Conservation (phyloP, 2,888 invertebrate genomes). For the Stenoptilia bipunctidactyla region DNA sequence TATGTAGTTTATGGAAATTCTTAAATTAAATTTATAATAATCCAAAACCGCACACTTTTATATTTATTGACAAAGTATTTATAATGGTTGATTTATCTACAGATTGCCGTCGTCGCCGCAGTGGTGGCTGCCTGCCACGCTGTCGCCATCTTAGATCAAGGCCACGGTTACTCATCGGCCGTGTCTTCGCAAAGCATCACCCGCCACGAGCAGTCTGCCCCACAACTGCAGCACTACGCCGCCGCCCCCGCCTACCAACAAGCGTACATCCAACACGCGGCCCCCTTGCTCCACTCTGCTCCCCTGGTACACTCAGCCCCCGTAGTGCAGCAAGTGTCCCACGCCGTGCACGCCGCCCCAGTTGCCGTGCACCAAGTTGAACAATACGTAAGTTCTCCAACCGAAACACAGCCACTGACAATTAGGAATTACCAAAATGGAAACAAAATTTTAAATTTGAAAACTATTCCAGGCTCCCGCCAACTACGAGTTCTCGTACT, state of each 20-base stretch:
- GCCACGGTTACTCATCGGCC: slow-evolving; percentile 37
- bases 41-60: too few relatives aligned
- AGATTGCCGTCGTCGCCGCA: slow-evolving; percentile 52
- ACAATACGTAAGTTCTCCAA: slow-evolving; percentile 30
- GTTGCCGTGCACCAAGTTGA: slow-evolving; percentile 26
- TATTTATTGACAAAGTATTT: too few relatives aligned
- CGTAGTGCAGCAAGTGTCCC: slow-evolving; percentile 26
- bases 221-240: slow-evolving; percentile 3
- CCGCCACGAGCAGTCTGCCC: slow-evolving; percentile 40
- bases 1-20: slow-evolving; percentile 27
- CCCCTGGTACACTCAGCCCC: slow-evolving; percentile 24
- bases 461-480: slow-evolving; percentile 51
- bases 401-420: not conserved
- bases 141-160: slow-evolving; percentile 40
- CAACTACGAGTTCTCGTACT: slow-evolving; percentile 68
- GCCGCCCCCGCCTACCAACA: slow-evolving; percentile 9
- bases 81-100: too few relatives aligned
- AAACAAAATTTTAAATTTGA: not conserved
- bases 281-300: not conserved
- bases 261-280: too few relatives aligned
- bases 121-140: slow-evolving; percentile 59
- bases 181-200: slow-evolving; percentile 56
- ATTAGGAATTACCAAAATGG: not conserved
- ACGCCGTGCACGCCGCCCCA: slow-evolving; percentile 24
- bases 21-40: too few relatives aligned